Base-by-base conservation (phyloP, 2,888 invertebrate species). In the Empis stercorea region DNA sequence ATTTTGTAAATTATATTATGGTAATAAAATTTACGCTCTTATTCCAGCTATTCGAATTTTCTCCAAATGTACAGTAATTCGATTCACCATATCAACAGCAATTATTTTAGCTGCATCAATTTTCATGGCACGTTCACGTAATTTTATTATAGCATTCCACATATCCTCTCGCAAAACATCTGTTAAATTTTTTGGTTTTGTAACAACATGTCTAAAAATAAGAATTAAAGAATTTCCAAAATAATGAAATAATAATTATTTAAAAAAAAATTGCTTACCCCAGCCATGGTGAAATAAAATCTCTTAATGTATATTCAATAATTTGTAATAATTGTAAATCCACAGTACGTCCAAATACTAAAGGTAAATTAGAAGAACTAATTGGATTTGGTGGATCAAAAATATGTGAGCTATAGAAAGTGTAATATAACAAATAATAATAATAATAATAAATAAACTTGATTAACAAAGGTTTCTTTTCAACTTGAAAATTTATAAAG, bases 21-120 rank as follows among this genome's bases (percentile, higher is more conserved):
- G 47, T 43, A 52, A 43, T 42, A 43, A 46, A 51, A 78, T 83
- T 79, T 72, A 86, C 84, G 79, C 79, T 62, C 80, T 76, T 55
- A 78, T 76, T 65, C 82, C 81, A 10, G 86, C 81, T 60, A 84
- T 79, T 55, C 87, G 74, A 50, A 91, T 86, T 61, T 83, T 82
- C 61, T 87, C 87, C 71, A 92, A 85, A 74, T 93, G 92, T 50
- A 79, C 77, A 11, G 87, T 85, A 27, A 91, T 79, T 64, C 80
- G 83, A 45, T 76, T 76, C 3, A 88, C 81, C 73, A 91, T 81
- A 63, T 86, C 88, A 61, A 79, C 81, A 3, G 89, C 87, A 48
- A 91, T 76, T 46, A 92, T 71, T 66, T 85, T 86, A 45, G 88
- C 82, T 49, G 84, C 80, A 71, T 92, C 89, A 38, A 92, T 76